These are phyloP conservation scores for Pholis gunnellus DNA, from an alignment of 2,113 vertebrate genomes.

Conservation along the genomic window DNA sequence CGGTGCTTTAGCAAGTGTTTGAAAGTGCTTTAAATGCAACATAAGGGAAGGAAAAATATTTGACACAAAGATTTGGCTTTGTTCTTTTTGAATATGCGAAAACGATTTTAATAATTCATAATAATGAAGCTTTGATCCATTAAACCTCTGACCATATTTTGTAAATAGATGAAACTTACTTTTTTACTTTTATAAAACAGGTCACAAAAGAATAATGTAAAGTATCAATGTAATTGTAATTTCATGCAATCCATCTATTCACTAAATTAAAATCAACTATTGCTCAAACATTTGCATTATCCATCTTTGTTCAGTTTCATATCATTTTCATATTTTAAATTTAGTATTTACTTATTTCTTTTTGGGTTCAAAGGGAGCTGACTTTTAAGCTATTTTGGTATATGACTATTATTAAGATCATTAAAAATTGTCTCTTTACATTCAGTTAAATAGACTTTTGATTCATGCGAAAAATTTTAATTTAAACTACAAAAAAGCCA, in stretches of 20 bases:
- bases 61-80: neutral
- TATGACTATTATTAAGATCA: neutral
- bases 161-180: too few relatives aligned
- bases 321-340: neutral
- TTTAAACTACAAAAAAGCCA: neutral
- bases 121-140: too few relatives aligned
- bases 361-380: neutral
- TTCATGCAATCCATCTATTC: neutral
- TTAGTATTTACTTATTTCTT: neutral
- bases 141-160: too few relatives aligned
- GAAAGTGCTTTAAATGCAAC: neutral
- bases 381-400: neutral
- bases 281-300: neutral
- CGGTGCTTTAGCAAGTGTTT: neutral
- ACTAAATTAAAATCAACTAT: neutral
- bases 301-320: neutral
- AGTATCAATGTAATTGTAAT: neutral
- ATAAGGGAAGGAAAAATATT: neutral
- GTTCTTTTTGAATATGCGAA: neutral
- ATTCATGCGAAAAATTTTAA: neutral
- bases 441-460: neutral
- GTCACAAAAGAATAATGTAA: too few relatives aligned
- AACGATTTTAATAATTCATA: too few relatives aligned
- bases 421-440: neutral
- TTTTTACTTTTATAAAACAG: too few relatives aligned